Conservation (phyloP, 2,888 invertebrate species). For the Holacanthella duospinosa region DNA sequence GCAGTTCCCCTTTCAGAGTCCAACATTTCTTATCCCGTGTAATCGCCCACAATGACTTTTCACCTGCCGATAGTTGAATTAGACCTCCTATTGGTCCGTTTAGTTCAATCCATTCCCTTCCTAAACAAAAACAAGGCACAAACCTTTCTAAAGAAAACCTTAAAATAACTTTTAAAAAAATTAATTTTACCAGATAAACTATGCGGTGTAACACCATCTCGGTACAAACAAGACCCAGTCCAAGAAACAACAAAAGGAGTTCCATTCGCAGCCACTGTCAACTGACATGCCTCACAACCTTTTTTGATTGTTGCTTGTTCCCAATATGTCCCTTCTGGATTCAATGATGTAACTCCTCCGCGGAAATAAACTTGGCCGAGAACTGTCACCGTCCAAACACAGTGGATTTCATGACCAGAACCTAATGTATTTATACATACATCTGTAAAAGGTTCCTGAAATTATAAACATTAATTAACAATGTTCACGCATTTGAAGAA, state of each 20-base stretch:
- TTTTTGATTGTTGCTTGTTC: constrained; percentile 62
- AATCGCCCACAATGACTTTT: constrained; percentile 66
- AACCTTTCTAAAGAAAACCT: neutral
- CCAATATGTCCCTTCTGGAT: constrained; percentile 84
- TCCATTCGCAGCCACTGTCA: constrained; percentile 75
- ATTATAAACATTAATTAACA: constrained; percentile 27
- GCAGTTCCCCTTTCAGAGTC: constrained; percentile 30
- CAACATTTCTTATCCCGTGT: constrained; percentile 52
- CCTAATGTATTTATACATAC: constrained; percentile 75
- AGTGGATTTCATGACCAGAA: constrained; percentile 61
- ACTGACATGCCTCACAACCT: constrained; percentile 70
- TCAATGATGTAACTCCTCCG: constrained; percentile 63
- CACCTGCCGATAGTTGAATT: constrained; percentile 66
- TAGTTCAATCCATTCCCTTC: constrained; percentile 62
- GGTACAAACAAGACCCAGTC: constrained; percentile 69
- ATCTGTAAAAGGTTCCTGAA: constrained; percentile 81
- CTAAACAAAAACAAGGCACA: too few species aligned
- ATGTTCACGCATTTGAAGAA: too few species aligned
- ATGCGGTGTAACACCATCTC: constrained; percentile 72
- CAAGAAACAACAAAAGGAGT: constrained; percentile 77
- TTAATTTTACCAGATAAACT: constrained; percentile 51
- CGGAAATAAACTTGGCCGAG: constrained; percentile 81
- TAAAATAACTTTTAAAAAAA: neutral
- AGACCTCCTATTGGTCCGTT: constrained; percentile 28
- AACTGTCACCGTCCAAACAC: constrained; percentile 88